Conservation (phyloP, 1,140 invertebrate genomes). For the Zaprionus ornatus region DNA sequence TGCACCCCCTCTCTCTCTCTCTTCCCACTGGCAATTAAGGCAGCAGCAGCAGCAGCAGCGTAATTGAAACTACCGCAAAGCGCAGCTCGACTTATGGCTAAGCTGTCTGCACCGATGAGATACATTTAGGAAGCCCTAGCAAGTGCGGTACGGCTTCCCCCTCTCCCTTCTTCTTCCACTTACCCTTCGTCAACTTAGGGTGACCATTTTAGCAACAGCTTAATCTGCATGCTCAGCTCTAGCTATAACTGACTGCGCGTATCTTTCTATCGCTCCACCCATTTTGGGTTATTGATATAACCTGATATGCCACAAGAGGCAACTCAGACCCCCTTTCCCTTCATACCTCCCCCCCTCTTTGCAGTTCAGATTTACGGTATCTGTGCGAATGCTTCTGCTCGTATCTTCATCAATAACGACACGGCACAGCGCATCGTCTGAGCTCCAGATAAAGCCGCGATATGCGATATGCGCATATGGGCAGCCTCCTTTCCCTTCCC, state of each 20-base stretch:
- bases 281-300: conserved; percentile 83
- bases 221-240: conserved; percentile 33
- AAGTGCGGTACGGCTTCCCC: conserved; percentile 54
- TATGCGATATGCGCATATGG: conserved; percentile 83
- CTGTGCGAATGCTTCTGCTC: conserved; percentile 47
- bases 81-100: conserved; percentile 44
- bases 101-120: conserved; percentile 40
- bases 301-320: conserved; percentile 62
- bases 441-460: conserved; percentile 77
- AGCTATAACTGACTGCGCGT: no score
- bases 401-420: conserved; percentile 83
- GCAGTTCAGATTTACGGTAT: conserved; percentile 63
- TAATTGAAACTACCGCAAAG: conserved; percentile 79
- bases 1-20: not conserved
- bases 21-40: conserved; percentile 57
- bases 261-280: conserved; percentile 68
- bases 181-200: not conserved
- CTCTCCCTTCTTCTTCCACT: not conserved
- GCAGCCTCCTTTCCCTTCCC: conserved; percentile 43
- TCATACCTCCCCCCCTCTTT: not conserved
- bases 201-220: conserved; percentile 35
- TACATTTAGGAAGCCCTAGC: conserved; percentile 60
- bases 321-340: not conserved
- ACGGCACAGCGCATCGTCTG: conserved; percentile 64
- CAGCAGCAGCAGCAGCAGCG: conserved; percentile 25